A percentile compares a stretch with the other conserved stretches of the same genome.
phyloP scores from a whole-genome alignment of 2,888 invertebrate genomes.

The Bombylius major region DNA sequence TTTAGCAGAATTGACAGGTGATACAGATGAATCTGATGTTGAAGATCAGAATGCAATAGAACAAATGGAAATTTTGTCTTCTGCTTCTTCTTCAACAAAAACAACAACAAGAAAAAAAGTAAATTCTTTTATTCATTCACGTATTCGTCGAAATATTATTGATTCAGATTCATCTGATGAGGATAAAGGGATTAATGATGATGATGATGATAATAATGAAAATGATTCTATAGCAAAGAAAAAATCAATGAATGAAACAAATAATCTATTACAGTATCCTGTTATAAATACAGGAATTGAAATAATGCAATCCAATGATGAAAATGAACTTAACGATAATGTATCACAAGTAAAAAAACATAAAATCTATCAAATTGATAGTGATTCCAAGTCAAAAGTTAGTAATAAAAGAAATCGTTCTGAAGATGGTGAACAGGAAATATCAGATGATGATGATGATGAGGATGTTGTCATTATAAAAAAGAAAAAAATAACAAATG shows the following conservation, averaged over 20 bases:
- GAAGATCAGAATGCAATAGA: slow-evolving; percentile 11
- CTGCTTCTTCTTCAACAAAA: neutral
- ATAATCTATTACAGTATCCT: neutral
- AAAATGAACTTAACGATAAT: neutral
- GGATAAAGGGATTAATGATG: slow-evolving; percentile 3
- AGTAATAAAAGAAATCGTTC: slow-evolving; percentile 7
- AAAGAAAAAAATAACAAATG: neutral
- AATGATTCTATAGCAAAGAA: too few species aligned
- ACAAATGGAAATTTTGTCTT: slow-evolving; percentile 5
- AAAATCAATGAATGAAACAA: neutral
- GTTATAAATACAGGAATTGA: too few species aligned
- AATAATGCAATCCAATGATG: neutral
- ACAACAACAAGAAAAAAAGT: slow-evolving; percentile 9
- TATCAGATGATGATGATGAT: slow-evolving; percentile 4
- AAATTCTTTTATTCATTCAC: slow-evolving; percentile 18
- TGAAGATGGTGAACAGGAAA: neutral
- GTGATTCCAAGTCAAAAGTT: neutral
- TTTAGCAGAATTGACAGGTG: slow-evolving; percentile 25
- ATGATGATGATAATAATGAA: neutral
- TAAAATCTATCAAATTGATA: neutral
- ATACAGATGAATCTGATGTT: slow-evolving; percentile 19
- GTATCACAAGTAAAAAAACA: neutral
- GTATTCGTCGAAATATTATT: slow-evolving; percentile 30
- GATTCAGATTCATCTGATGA: slow-evolving; percentile 29
- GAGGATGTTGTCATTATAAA: neutral